Evolutionary conservation across 2,888 invertebrate species (phyloP), one percentile per base, ranked within the genome.

Genomic region (Polia nebulosa): DNA sequence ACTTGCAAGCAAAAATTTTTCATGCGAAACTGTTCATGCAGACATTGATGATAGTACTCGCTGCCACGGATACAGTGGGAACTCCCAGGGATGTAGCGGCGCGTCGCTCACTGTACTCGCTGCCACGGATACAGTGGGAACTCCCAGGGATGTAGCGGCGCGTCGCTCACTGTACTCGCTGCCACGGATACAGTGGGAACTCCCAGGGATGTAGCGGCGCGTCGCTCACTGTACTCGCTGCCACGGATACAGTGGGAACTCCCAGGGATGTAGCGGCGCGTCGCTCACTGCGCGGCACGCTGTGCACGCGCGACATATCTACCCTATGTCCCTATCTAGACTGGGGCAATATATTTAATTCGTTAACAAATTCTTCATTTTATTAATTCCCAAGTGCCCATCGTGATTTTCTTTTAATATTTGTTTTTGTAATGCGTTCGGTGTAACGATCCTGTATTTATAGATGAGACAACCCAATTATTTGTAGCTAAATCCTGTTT

Each of bases 271-370:
- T 1, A 55, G 36, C 3, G 25, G 36, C 9, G 36, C 22, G 34
- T 36, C 13, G 51, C n/a, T n/a, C 55, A 17, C 34, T 20, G 6
- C 22, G 3, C 5, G 17, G 45, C 22, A 47, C n/a, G n/a, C n/a
- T n/a, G n/a, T n/a, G n/a, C n/a, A n/a, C 57, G 6, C 44, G 11
- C 25, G 22, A 6, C 32, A 34, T 25, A 29, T 4, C 7, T 44
- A 22, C 13, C 15, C 25, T n/a, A n/a, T n/a, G n/a, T n/a, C 57
- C n/a, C 29, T 20, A 58, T 58, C 44, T 45, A 58, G 4, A 22
- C 22, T 57, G 11, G 20, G 56, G 44, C 55, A 55, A 11, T 55
- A 57, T 4, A 57, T 29, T 44, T 44, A 58, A 58, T 45, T 58
- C 6, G 20, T 15, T 17, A 22, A 32, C 0, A 45, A 3, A 32